Conservation (phyloP, 2,797 vertebrate species). For the Cephalopachus bancanus region DNA sequence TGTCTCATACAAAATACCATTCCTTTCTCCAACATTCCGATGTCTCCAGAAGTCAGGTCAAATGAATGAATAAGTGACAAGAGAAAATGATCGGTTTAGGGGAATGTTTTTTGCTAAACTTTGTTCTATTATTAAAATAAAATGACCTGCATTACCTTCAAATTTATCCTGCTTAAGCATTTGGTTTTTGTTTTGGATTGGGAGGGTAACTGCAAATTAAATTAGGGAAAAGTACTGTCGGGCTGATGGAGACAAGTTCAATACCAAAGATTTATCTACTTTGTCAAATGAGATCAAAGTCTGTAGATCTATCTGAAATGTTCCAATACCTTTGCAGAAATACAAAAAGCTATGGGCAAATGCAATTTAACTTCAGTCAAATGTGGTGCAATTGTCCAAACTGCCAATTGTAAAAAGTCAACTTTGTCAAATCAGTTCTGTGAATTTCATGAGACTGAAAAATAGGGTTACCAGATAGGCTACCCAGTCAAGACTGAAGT, state of each 20-base stretch:
- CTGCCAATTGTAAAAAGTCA: slow-evolving; percentile 60
- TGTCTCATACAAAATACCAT: slow-evolving; percentile 65
- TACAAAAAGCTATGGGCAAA: slow-evolving; percentile 86
- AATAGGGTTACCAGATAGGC: not conserved
- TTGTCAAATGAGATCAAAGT: slow-evolving; percentile 94
- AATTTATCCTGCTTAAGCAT: slow-evolving; percentile 88
- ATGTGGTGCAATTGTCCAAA: slow-evolving; percentile 85
- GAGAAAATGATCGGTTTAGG: slow-evolving; percentile 62
- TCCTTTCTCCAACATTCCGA: slow-evolving; percentile 75
- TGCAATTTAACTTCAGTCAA: slow-evolving; percentile 90
- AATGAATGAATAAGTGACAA: slow-evolving; percentile 71
- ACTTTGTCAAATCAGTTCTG: slow-evolving; percentile 60
- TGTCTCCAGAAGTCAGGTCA: slow-evolving; percentile 78
- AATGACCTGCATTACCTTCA: slow-evolving; percentile 90
- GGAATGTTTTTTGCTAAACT: slow-evolving; percentile 75
- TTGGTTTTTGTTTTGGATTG: slow-evolving; percentile 83
- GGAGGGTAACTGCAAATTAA: slow-evolving; percentile 91
- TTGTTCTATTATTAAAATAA: slow-evolving; percentile 89
- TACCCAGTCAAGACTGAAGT: not conserved
- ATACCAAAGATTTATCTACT: slow-evolving; percentile 93
- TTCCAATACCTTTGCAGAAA: slow-evolving; percentile 87
- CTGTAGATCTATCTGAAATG: slow-evolving; percentile 90
- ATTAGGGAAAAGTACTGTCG: slow-evolving; percentile 90
- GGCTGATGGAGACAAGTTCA: slow-evolving; percentile 90
- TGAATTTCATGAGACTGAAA: slow-evolving; percentile 17